These are phyloP conservation scores for Cephus cinctus DNA, from an alignment of 1,140 invertebrate species.

Conservation along the genomic window DNA sequence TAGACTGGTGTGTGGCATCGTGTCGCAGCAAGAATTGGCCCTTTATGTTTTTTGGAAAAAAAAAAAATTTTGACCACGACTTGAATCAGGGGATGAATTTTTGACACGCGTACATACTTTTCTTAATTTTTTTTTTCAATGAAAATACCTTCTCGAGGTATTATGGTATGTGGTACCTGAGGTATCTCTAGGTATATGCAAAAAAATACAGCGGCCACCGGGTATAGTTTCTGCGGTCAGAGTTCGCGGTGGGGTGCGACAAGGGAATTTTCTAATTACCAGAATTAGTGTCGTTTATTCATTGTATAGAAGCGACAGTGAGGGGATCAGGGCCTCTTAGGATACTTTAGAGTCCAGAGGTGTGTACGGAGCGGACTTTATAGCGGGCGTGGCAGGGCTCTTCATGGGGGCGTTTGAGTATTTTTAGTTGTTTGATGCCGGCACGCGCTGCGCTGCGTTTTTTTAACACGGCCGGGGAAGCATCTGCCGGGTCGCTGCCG, in stretches of 20 bases:
- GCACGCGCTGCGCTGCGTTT: slow-evolving; percentile 38
- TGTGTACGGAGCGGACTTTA: slow-evolving; percentile 30
- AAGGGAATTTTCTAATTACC: slow-evolving; percentile 27
- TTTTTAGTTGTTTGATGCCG: slow-evolving; percentile 46
- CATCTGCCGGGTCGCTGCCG: slow-evolving; percentile 43
- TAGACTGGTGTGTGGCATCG: too few species aligned
- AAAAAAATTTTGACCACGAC: too few species aligned
- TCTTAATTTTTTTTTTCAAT: not conserved
- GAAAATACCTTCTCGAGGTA: not conserved
- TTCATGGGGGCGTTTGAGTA: slow-evolving; percentile 41
- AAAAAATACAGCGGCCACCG: too few species aligned
- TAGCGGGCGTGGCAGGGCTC: slow-evolving; percentile 42
- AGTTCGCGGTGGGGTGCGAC: too few species aligned
- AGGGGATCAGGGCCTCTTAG: slow-evolving; percentile 15
- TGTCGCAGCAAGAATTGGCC: too few species aligned
- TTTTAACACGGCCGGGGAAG: slow-evolving; percentile 33
- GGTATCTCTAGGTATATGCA: too few species aligned
- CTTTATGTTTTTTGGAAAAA: too few species aligned
- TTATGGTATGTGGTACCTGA: too few species aligned
- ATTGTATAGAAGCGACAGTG: slow-evolving; percentile 15
- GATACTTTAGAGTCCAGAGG: slow-evolving; percentile 19
- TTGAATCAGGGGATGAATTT: not conserved
- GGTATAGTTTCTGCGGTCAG: too few species aligned
- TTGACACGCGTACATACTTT: not conserved
- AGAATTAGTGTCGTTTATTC: slow-evolving; percentile 27